A percentile compares a stretch with the other conserved stretches of the same genome.
Conservation (phyloP, 2,888 invertebrate genomes). For the Brachyopa scutellaris region DNA sequence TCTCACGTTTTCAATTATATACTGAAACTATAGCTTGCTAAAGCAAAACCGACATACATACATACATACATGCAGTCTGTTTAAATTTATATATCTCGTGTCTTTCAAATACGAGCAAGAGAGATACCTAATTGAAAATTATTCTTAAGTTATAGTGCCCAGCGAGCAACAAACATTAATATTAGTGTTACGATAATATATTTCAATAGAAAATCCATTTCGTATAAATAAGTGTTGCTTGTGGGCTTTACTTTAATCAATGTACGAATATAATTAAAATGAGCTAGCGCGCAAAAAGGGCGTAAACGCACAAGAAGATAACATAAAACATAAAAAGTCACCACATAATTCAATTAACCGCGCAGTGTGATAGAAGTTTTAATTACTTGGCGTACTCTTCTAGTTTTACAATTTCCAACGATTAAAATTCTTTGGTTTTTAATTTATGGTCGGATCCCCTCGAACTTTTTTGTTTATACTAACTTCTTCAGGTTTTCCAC, state of each 20-base stretch:
- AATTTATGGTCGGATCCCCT: conserved; percentile 57
- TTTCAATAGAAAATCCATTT: conserved; percentile 12
- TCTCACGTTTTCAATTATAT: too few species aligned
- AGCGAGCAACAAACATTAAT: neutral
- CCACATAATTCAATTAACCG: conserved; percentile 67
- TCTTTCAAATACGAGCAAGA: too few species aligned
- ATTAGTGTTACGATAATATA: conserved; percentile 8
- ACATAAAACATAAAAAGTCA: conserved; percentile 62
- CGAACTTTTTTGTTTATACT: conserved; percentile 45
- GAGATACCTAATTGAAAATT: neutral
- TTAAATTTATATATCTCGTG: too few species aligned
- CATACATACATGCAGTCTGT: too few species aligned
- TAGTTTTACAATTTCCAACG: conserved; percentile 51
- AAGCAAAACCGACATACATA: too few species aligned
- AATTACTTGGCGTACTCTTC: conserved; percentile 53
- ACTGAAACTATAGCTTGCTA: too few species aligned
- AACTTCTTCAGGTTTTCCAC: conserved; percentile 7
- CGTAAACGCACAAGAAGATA: conserved; percentile 18
- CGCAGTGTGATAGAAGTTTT: conserved; percentile 59
- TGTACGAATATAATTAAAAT: conserved; percentile 38
- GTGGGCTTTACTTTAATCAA: conserved; percentile 38
- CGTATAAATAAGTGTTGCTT: too few species aligned
- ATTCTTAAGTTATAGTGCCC: neutral
- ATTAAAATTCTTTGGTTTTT: conserved; percentile 52
- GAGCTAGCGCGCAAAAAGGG: conserved; percentile 11